Conservation (phyloP, 2,113 vertebrate species). For the Platysternon megacephalum region DNA sequence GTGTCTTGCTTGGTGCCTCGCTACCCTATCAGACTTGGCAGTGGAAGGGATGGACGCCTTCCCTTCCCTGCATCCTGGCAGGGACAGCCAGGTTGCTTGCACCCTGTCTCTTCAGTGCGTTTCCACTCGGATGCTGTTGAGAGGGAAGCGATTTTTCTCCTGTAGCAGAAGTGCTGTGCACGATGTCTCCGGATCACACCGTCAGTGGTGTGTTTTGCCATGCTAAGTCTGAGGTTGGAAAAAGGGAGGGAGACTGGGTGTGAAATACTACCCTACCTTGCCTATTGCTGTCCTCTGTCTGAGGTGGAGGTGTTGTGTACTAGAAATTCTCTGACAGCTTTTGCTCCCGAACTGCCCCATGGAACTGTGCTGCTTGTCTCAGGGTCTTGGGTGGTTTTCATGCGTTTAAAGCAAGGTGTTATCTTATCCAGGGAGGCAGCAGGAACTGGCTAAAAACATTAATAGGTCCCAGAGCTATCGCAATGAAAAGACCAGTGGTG, state of each 20-base stretch:
- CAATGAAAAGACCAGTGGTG: too few species aligned
- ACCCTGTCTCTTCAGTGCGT: neutral
- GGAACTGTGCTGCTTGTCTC: neutral
- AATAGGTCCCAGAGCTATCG: too few species aligned
- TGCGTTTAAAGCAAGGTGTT: neutral
- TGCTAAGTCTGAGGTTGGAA: too few species aligned
- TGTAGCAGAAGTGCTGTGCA: neutral
- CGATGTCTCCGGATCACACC: too few species aligned
- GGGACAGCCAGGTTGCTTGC: neutral
- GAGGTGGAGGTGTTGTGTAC: neutral
- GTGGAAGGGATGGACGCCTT: neutral
- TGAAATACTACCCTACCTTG: neutral
- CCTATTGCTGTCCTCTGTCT: neutral
- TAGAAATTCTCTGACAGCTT: neutral
- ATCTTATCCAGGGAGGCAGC: neutral
- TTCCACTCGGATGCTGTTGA: neutral
- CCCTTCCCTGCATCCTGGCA: too few species aligned
- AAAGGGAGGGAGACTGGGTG: too few species aligned
- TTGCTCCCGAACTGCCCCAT: neutral
- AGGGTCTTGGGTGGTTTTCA: neutral
- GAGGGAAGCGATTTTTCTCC: neutral
- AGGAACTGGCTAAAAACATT: too few species aligned
- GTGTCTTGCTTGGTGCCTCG: neutral
- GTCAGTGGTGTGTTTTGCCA: neutral
- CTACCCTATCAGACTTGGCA: neutral